phyloP scores from a whole-genome alignment of 37 sponge, comb jelly and placozoan species.

The Ianthella basta region DNA sequence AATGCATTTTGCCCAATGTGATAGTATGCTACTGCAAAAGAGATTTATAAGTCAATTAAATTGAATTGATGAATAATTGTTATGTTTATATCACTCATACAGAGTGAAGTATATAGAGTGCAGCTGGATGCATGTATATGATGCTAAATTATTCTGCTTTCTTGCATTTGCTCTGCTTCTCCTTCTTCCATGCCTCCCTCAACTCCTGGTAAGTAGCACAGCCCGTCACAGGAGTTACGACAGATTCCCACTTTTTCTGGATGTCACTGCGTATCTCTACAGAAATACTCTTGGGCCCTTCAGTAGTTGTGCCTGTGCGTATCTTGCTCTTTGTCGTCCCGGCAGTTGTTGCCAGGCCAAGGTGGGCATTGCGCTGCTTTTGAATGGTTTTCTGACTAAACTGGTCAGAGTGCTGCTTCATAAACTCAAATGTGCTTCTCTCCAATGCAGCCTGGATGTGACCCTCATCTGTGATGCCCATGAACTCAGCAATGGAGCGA shows the following conservation, averaged over 20 bases:
- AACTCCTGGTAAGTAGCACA: neutral
- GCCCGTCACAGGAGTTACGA: neutral
- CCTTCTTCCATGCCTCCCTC: no score
- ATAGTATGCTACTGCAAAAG: no score
- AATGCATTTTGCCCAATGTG: no score
- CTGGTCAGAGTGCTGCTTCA: neutral
- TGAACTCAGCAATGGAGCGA: conserved; percentile 38
- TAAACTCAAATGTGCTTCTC: neutral
- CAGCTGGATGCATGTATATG: no score
- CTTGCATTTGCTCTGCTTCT: no score
- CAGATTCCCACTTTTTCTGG: neutral
- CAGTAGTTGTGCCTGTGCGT: neutral
- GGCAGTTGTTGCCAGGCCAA: neutral
- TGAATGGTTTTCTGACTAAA: neutral
- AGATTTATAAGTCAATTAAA: no score
- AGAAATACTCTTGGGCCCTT: neutral
- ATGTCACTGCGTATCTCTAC: neutral
- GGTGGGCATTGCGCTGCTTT: neutral
- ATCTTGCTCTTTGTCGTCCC: neutral
- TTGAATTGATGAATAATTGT: no score
- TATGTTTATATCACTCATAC: no score
- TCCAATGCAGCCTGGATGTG: neutral
- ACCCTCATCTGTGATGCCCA: neutral
- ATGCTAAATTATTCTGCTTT: no score
- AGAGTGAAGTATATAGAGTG: no score